Percentiles rank a stretch among this genome's conserved stretches.
phyloP scores from a whole-genome alignment of 2,888 invertebrate genomes.

The Drosophila eohydei region DNA sequence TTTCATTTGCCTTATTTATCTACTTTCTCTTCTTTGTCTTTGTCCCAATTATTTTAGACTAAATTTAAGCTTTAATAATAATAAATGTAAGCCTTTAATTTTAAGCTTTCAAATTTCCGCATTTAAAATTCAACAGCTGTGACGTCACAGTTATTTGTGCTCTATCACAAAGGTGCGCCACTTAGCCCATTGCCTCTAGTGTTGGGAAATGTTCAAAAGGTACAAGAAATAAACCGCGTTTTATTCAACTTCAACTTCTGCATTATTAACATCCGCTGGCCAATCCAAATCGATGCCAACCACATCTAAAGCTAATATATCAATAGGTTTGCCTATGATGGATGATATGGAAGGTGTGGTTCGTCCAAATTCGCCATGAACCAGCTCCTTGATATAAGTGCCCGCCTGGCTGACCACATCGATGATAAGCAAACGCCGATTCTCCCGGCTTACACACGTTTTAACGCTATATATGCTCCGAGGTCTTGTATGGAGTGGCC shows the following conservation, averaged over 20 bases:
- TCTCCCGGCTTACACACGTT: conserved; percentile 86
- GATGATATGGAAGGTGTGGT: conserved; percentile 91
- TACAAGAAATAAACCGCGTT: background rate
- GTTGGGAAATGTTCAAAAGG: background rate
- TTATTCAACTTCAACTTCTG: conserved; percentile 31
- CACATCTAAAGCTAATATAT: conserved; percentile 97
- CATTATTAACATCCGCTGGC: conserved; percentile 86
- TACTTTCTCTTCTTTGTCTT: too few species aligned
- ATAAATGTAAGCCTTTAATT: too few species aligned
- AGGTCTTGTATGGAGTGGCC: conserved; percentile 90
- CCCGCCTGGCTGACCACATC: conserved; percentile 94
- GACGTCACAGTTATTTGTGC: background rate
- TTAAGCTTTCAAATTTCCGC: too few species aligned
- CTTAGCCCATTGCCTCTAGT: background rate
- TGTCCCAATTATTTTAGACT: too few species aligned
- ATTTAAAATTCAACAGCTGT: background rate
- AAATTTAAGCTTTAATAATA: too few species aligned
- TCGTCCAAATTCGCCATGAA: conserved; percentile 97
- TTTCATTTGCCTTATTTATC: background rate
- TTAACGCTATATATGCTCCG: conserved; percentile 88
- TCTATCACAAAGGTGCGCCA: background rate
- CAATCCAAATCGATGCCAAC: conserved; percentile 90
- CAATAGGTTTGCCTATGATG: conserved; percentile 89
- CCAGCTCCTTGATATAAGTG: conserved; percentile 98
- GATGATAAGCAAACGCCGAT: conserved; percentile 86